Evolutionary conservation across 1,140 invertebrate species (phyloP), one percentile per base, ranked within the genome.

Genomic region (Eumeta japonica): DNA sequence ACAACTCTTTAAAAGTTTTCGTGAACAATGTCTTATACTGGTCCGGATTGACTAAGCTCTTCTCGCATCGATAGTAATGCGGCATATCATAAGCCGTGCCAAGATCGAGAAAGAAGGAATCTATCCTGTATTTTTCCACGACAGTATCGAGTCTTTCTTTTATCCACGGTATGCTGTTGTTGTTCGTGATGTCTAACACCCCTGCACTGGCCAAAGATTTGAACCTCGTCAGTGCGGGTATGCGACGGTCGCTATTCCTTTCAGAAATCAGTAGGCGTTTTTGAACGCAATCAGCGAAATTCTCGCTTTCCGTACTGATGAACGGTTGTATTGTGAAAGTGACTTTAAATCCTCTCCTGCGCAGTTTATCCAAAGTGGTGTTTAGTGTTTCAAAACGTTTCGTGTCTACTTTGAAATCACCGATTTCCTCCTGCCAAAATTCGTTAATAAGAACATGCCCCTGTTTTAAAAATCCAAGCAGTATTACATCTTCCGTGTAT

Each of bases 41-140:
- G 57, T 94, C 90, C 0, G 88, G 88, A 64, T 90, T 92, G 0
- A 81, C 80, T 1, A 92, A 48, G 0, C 80, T 78, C 20, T 84
- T 76, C 16, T 88, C 81, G 53, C 85, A 88, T 45, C 87, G 81
- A 58, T 90, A 92, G 58, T 90, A 90, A 45, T 87, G 82, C 0
- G 93, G 94, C 72, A 96, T 82, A 50, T 91, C 89, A 30, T 88
- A 86, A 0, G 89, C 86, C 2, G 90, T 90, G 0, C 94, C 94
- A 15, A 94, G 77, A 55, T 97, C 93, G 29, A 97, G 80, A 50
- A 90, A 95, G 59, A 94, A 94, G 1, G 90, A 87, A 54, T 93
- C 87, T 4, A 98, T 87, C 16, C 88, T 80, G 43, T 90, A 92
- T 18, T 83, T 81, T 1, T 81, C 77, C 15, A 84, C 80, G 0